Evolutionary conservation across 2,888 invertebrate genomes (phyloP), one percentile per base, ranked within the genome.

Genomic region (Macrophya alboannulata): DNA sequence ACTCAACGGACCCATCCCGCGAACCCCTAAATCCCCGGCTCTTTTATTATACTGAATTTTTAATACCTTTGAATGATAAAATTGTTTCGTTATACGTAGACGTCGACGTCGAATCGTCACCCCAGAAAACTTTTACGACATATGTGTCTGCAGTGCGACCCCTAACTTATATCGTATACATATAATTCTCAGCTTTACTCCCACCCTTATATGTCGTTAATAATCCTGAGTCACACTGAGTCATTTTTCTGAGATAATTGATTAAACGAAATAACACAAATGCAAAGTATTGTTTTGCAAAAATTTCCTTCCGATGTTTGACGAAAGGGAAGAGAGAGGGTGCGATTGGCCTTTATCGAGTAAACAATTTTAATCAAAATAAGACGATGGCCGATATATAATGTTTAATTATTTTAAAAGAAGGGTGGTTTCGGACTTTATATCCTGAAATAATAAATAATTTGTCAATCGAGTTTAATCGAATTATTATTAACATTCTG

Each of bases 51-150:
- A 9, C 59, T 81, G 79, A 81, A 81, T 81, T 81, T 81, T 81
- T 81, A 81, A 81, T 43, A 62, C 40, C 31, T 62, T 62, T 62
- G 43, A 81, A 81, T 43, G 79, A 25, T 40, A 4, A 43, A 81
- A 81, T 81, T 81, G 62, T 62, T 59, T 59, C 62, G 4, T 9
- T n/a, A 55, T n/a, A 1, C n/a, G 37, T n/a, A 31, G 37, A 55
- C 55, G n/a, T 55, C 31, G 77, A 55, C 12, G 48, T 51, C 31
- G 51, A 37, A 48, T 43, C 79, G 40, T 62, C 59, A 21, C 79
- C 55, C 77, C n/a, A 15, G 6, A 74, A 81, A 62, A 81, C 12
- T 81, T 81, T 81, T 43, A 81, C 79, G 79, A 81, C 79, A 81
- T 81, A 81, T 81, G 79, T 62, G 79, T 51, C n/a, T n/a, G n/a